Conservation (phyloP, 2,888 invertebrate species). For the Serripes groenlandicus region DNA sequence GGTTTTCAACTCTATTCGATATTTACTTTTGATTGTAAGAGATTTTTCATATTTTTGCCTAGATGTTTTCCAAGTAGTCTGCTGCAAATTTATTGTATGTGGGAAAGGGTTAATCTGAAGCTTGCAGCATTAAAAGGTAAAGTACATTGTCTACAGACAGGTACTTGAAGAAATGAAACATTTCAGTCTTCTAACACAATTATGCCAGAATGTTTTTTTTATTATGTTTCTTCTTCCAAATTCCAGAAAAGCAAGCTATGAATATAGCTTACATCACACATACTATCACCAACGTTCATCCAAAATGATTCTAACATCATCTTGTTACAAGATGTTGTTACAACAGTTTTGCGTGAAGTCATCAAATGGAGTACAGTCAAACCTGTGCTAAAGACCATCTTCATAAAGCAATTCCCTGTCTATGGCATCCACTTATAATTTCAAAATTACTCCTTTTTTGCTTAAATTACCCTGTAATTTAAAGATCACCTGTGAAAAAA, state of each 20-base stretch:
- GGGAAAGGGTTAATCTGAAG: background rate
- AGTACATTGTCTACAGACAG: no score
- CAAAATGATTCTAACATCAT: background rate
- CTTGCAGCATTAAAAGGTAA: no score
- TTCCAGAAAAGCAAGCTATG: background rate
- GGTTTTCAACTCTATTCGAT: background rate
- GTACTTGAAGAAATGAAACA: no score
- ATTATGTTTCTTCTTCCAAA: background rate
- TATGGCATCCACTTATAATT: background rate
- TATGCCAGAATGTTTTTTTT: no score
- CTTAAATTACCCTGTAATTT: no score
- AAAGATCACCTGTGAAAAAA: no score
- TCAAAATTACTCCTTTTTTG: background rate
- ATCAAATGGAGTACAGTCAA: background rate
- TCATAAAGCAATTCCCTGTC: background rate
- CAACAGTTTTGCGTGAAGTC: background rate
- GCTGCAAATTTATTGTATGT: background rate
- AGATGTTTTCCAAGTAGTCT: background rate
- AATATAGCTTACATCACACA: background rate
- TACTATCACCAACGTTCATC: background rate
- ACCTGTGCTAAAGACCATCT: background rate
- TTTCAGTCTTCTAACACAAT: no score
- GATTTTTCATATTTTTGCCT: background rate
- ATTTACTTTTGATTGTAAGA: no score
- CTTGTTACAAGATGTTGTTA: background rate